Evolutionary conservation across 2,797 vertebrate genomes (phyloP).

Genomic region (Carduelis carduelis): DNA sequence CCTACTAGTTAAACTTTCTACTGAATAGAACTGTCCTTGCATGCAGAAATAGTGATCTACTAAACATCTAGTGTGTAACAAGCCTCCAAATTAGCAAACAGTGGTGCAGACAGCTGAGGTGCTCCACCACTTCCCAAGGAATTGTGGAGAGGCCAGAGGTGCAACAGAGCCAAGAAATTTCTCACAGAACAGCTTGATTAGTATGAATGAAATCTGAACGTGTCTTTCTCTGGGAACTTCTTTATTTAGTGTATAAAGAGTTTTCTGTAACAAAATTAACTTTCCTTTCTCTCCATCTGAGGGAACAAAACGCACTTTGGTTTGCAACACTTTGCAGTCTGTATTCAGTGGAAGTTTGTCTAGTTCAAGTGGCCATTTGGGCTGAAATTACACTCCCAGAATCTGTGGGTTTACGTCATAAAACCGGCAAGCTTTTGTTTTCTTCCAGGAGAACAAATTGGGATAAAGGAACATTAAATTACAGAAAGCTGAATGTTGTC

Average conservation of each 20-base stretch:
- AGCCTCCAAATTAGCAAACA: not conserved
- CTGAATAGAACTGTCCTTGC: constrained; percentile 49
- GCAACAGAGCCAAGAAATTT: not conserved
- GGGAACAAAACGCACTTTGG: not conserved
- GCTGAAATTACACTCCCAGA: not conserved
- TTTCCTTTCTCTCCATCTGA: not conserved
- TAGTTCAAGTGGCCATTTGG: not conserved
- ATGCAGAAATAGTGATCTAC: constrained; percentile 25
- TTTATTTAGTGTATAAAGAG: not conserved
- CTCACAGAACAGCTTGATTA: not conserved
- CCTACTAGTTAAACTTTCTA: constrained; percentile 27
- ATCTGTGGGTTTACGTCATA: not conserved
- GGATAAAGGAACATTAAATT: not conserved
- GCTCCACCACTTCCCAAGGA: not conserved
- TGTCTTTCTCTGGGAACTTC: not conserved
- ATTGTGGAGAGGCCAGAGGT: not conserved
- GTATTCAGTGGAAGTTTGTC: constrained; percentile 42
- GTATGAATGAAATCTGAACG: not conserved
- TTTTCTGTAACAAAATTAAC: not conserved
- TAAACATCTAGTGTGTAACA: not conserved
- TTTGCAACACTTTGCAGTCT: not conserved
- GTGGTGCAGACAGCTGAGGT: not conserved
- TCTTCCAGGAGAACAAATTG: not conserved
- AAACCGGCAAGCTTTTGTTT: not conserved
- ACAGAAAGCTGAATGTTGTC: not conserved